These are phyloP conservation scores for Dallia pectoralis DNA, from an alignment of 2,797 vertebrate genomes.

Conservation along the genomic window DNA sequence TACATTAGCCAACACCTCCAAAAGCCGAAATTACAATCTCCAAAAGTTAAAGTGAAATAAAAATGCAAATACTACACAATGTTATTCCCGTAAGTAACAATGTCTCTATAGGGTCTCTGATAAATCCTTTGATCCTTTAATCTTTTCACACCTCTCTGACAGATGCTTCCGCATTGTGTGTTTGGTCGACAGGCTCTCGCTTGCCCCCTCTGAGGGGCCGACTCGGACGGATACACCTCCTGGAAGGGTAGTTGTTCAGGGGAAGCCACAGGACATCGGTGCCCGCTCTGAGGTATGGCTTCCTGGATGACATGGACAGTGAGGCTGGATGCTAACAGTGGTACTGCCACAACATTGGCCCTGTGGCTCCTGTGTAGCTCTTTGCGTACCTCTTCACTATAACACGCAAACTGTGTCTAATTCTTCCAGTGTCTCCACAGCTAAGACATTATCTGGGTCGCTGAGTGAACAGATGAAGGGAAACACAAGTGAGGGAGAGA, in stretches of 20 bases:
- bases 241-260: slow-evolving; percentile 41
- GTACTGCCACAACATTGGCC: background rate
- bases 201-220: background rate
- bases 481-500: background rate
- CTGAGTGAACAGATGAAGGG: background rate
- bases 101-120: background rate
- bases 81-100: background rate
- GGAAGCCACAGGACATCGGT: slow-evolving; percentile 29
- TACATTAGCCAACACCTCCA: too few species aligned
- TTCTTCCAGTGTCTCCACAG: background rate
- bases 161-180: background rate
- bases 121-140: background rate
- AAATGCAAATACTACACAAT: slow-evolving; percentile 1
- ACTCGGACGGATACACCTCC: slow-evolving; percentile 14
- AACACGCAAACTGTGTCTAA: background rate
- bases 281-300: background rate
- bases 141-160: slow-evolving; percentile 16
- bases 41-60: background rate
- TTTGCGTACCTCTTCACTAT: background rate
- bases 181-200: background rate
- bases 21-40: background rate
- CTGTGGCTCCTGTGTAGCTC: background rate
- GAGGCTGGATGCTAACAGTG: background rate
- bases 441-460: background rate
- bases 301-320: slow-evolving; percentile 10